Base-by-base conservation (phyloP, 2,113 vertebrate species). In the Megalops atlanticus region DNA sequence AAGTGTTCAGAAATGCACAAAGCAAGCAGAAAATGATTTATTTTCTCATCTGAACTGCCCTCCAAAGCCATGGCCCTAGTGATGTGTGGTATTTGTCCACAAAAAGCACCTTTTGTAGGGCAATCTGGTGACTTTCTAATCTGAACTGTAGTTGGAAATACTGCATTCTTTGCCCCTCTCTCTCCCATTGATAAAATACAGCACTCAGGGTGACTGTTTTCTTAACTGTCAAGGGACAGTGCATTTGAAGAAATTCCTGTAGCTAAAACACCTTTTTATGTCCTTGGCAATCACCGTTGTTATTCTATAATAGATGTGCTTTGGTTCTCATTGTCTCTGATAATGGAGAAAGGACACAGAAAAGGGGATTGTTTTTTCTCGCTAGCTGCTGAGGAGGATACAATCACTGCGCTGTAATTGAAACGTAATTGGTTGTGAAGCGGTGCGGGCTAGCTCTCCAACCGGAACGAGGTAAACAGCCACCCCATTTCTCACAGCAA, bases 271-370 rank as follows among this genome's bases (percentile, higher is more conserved):
- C 11, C 12, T 39, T 14, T 40, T 68, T 45, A 74, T n/a, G n/a
- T 43, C 52, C 35, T 41, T 31, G 35, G n/a, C n/a, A 18, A 15
- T 54, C 24, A 12, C 15, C 35, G 33, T 15, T 73, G 39, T 36
- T 80, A 80, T 47, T 52, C n/a, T 33, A 3, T 33, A 73, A 49
- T n/a, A 79, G 41, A 35, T 12, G 24, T 7, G 8, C 36, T 80
- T 80, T 54, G 45, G 69, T 80, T 74, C 74, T 74, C 71, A 80
- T 80, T 80, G 70, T 80, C 36, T 73, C 43, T 54, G 45, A 40
- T 73, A 80, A 80, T 54, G 14, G 45, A 35, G 3, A 64, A 64
- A 64, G 69, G 43, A 39, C n/a, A 18, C 16, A 38, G 39, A 39
- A 38, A 49, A 41, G 40, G 35, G 45, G 18, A 24, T 73, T 52